A percentile compares a stretch with the other conserved stretches of the same genome.
These are phyloP conservation scores for Chymomyza fuscimana DNA, from an alignment of 2,888 invertebrate genomes.

Conservation along the genomic window DNA sequence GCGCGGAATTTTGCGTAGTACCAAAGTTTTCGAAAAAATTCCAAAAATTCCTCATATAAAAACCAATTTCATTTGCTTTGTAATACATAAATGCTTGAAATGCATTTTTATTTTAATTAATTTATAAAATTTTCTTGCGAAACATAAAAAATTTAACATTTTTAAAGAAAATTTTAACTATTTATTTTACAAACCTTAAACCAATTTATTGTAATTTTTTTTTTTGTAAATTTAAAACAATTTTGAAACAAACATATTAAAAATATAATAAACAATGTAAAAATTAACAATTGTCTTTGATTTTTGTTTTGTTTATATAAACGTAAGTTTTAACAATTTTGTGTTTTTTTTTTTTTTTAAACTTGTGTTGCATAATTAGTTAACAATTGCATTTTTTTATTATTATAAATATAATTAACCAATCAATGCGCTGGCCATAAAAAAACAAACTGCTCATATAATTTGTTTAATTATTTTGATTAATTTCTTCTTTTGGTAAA, in stretches of 20 bases:
- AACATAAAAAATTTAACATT: background rate
- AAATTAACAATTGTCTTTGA: background rate
- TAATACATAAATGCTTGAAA: conserved; percentile 27
- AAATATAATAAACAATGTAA: conserved; percentile 28
- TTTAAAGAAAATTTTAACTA: conserved; percentile 3
- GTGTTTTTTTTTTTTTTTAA: conserved; percentile 24
- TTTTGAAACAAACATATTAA: conserved; percentile 38
- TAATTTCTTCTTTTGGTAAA: conserved; percentile 53
- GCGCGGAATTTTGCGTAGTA: too few species aligned
- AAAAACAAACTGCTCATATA: conserved; percentile 41
- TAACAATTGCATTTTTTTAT: conserved; percentile 58
- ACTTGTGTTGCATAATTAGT: conserved; percentile 32
- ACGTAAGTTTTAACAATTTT: conserved; percentile 24
- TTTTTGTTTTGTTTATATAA: background rate
- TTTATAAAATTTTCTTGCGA: background rate
- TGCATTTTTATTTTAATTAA: conserved; percentile 34
- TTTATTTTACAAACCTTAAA: conserved; percentile 22
- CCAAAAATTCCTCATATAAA: conserved; percentile 9
- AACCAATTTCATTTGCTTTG: conserved; percentile 2
- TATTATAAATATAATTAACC: conserved; percentile 8
- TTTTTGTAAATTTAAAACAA: conserved; percentile 34
- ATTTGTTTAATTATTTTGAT: conserved; percentile 60
- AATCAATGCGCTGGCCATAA: conserved; percentile 2
- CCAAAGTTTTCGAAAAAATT: too few species aligned
- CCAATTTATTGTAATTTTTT: conserved; percentile 33